A percentile compares a stretch with the other conserved stretches of the same genome.
These are phyloP conservation scores for Oenanthe oenanthe DNA, from an alignment of 2,113 vertebrate genomes.

Conservation along the genomic window DNA sequence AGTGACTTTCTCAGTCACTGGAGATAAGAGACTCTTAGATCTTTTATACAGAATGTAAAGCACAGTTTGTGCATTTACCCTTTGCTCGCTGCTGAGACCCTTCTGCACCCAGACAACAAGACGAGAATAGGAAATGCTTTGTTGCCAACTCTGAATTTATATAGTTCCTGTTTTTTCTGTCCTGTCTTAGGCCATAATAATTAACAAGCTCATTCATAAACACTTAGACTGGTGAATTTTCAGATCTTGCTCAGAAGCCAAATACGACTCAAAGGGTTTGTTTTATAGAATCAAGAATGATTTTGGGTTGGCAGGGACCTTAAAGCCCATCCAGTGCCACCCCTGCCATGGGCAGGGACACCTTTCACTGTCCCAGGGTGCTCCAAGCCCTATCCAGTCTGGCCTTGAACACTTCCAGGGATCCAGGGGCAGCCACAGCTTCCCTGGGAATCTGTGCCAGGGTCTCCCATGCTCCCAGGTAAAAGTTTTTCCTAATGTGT, in stretches of 20 bases:
- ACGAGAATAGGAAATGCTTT: background rate
- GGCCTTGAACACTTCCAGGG: background rate
- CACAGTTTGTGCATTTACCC: background rate
- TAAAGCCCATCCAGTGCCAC: background rate
- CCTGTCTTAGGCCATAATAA: background rate
- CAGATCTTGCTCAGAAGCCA: background rate
- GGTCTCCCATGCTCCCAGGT: accelerated
- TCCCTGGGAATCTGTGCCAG: background rate
- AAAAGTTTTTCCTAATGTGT: too few relatives aligned
- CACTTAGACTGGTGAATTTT: background rate
- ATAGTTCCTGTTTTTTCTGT: background rate
- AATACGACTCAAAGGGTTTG: background rate
- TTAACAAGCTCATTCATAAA: background rate
- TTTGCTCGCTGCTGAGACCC: background rate
- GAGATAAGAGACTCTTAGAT: background rate
- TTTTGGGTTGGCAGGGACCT: background rate
- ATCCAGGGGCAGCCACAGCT: background rate
- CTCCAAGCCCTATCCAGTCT: accelerated
- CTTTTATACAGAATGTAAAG: background rate
- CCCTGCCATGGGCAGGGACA: background rate
- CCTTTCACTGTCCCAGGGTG: accelerated
- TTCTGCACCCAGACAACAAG: background rate
- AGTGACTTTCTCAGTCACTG: background rate
- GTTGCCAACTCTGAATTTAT: background rate
- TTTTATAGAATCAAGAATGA: background rate